Evolutionary conservation across 2,113 vertebrate genomes (phyloP).

Genomic region (Chloebia gouldiae): DNA sequence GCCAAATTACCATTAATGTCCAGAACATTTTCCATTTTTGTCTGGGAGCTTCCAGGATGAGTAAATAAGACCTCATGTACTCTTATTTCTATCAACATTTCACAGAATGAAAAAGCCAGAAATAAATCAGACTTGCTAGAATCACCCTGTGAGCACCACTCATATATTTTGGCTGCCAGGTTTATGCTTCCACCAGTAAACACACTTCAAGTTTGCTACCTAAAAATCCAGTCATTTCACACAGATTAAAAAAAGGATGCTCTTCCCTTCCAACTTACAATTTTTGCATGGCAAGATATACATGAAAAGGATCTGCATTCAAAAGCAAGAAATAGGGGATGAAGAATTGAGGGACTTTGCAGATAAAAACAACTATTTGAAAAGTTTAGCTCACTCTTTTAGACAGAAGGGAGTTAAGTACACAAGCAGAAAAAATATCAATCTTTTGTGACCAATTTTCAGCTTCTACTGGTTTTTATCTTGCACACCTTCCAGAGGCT

Average conservation of each 20-base stretch:
- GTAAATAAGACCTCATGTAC: background rate
- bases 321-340: background rate
- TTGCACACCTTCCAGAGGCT: background rate
- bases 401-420: background rate
- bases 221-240: background rate
- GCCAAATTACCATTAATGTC: conserved; percentile 33
- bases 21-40: background rate
- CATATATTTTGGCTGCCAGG: background rate
- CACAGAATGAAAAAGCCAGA: background rate
- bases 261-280: background rate
- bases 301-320: background rate
- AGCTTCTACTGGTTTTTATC: background rate
- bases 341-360: background rate
- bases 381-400: background rate
- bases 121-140: background rate
- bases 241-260: background rate
- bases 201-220: background rate
- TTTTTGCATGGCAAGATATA: background rate
- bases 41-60: background rate
- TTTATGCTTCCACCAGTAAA: background rate
- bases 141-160: background rate
- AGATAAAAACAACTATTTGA: background rate
- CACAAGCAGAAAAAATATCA: background rate
- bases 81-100: background rate
- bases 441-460: background rate